phyloP scores from a whole-genome alignment of 2,113 vertebrate genomes.

The Heloderma charlesbogerti region DNA sequence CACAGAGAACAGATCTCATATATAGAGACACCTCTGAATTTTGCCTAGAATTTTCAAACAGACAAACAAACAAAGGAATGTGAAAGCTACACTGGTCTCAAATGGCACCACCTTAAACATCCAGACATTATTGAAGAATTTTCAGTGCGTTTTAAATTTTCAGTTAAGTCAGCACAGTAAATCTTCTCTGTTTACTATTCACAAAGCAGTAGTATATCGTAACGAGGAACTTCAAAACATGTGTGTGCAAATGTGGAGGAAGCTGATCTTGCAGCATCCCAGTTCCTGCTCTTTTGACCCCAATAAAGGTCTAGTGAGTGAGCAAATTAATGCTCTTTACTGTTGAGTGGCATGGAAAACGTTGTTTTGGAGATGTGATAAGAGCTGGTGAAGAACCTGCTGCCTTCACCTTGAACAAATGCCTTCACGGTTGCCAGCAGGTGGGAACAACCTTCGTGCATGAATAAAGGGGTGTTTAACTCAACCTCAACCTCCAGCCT shows the following conservation, averaged over 20 bases:
- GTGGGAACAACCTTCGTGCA: too few species aligned
- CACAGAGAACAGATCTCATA: neutral
- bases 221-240: slow-evolving; percentile 34
- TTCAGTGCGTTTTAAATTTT: neutral
- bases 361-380: neutral
- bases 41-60: neutral
- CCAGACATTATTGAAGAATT: neutral
- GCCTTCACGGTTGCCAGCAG: too few species aligned
- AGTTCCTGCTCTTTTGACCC: neutral
- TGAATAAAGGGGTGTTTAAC: too few species aligned
- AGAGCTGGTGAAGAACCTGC: too few species aligned
- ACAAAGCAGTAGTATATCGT: neutral
- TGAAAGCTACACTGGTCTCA: slow-evolving; percentile 8
- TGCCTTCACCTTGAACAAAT: too few species aligned
- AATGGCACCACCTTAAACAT: neutral
- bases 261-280: neutral
- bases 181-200: neutral
- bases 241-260: neutral
- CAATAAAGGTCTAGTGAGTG: slow-evolving; percentile 19
- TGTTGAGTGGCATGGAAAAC: neutral
- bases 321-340: slow-evolving; percentile 23
- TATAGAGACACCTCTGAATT: neutral
- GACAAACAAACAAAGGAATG: neutral
- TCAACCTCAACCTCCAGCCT: too few species aligned
- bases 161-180: slow-evolving; percentile 9